A percentile compares a stretch with the other conserved stretches of the same genome.
phyloP scores from a whole-genome alignment of 2,888 invertebrate genomes.

The Eilema caniola region DNA sequence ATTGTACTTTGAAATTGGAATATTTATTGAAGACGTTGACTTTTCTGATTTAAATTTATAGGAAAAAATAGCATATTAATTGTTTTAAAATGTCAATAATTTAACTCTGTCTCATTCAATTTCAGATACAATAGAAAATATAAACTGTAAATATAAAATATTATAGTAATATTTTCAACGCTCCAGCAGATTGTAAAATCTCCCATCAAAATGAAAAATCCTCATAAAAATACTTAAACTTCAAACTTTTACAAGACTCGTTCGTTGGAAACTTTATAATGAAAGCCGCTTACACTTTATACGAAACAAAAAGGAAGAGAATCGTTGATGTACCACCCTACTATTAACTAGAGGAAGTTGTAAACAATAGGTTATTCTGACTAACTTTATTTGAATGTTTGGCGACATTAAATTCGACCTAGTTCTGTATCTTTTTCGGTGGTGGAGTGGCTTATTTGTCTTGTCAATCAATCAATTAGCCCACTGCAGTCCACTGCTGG shows the following conservation, averaged over 20 bases:
- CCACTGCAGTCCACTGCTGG: too few relatives aligned
- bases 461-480: too few relatives aligned
- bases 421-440: conserved; percentile 13
- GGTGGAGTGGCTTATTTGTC: not conserved
- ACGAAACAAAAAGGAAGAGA: conserved; percentile 48
- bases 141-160: too few relatives aligned
- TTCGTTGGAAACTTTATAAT: conserved; percentile 60
- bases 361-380: conserved; percentile 44
- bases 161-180: not conserved
- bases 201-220: conserved; percentile 31
- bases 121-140: too few relatives aligned
- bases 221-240: conserved; percentile 47
- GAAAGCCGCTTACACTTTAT: conserved; percentile 59
- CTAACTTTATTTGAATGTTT: conserved; percentile 27
- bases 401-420: conserved; percentile 27
- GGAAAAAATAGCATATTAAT: too few relatives aligned
- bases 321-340: conserved; percentile 38
- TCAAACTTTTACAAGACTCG: conserved; percentile 53
- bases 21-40: too few relatives aligned
- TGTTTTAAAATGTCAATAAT: too few relatives aligned
- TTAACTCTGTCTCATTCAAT: too few relatives aligned
- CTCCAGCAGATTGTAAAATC: conserved; percentile 5
- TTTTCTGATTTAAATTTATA: too few relatives aligned
- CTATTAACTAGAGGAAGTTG: conserved; percentile 42
- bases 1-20: too few relatives aligned